Percentiles rank a stretch among this genome's conserved stretches.
Evolutionary conservation across 2,888 invertebrate species (phyloP).

Genomic region (Sarcophaga carnaria): DNA sequence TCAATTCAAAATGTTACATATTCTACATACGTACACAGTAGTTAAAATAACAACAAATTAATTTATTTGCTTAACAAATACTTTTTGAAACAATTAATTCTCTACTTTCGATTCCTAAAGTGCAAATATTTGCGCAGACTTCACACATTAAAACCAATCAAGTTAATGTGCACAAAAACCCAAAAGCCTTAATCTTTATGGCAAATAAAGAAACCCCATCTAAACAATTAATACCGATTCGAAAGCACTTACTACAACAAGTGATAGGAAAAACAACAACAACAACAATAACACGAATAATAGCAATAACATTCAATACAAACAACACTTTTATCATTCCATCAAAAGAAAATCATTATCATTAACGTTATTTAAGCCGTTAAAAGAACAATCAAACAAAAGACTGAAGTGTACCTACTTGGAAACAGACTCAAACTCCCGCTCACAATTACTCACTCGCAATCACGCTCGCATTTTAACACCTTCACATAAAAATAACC

Average conservation of each 20-base stretch:
- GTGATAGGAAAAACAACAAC: too few relatives aligned
- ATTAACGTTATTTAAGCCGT: conserved; percentile 1
- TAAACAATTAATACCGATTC: conserved; percentile 52
- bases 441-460: background rate
- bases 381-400: conserved; percentile 7
- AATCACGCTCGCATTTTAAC: background rate
- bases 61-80: conserved; percentile 2
- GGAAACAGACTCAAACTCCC: background rate
- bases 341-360: conserved; percentile 1
- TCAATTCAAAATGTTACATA: background rate
- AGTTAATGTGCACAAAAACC: conserved; percentile 52
- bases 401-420: background rate
- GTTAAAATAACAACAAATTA: background rate
- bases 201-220: conserved; percentile 47
- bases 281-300: too few relatives aligned
- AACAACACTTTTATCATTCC: background rate
- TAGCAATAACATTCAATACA: too few relatives aligned
- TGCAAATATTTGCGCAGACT: conserved; percentile 19
- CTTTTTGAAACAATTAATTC: conserved; percentile 45
- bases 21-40: background rate
- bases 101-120: conserved; percentile 30
- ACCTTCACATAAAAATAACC: background rate
- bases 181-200: conserved; percentile 56
- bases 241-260: conserved; percentile 26
- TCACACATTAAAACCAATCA: conserved; percentile 34